Evolutionary conservation across 2,888 invertebrate genomes (phyloP).

Genomic region (Agriopis marginaria): DNA sequence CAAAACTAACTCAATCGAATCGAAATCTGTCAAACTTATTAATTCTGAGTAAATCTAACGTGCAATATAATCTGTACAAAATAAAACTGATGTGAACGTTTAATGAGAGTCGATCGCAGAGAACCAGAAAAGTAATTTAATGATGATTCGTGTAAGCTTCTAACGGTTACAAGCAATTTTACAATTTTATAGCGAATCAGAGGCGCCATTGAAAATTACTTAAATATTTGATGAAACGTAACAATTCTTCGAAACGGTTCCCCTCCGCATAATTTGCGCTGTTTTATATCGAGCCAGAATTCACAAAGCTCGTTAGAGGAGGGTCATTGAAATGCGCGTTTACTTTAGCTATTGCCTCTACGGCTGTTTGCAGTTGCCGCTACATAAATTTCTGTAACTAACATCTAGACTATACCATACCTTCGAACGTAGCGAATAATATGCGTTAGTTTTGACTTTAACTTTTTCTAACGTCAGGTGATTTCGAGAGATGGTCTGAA

Average conservation of each 20-base stretch:
- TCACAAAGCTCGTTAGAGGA: slow-evolving; percentile 37
- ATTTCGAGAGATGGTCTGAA: slow-evolving; percentile 8
- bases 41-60: slow-evolving; percentile 19
- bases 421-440: slow-evolving; percentile 24
- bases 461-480: slow-evolving; percentile 22
- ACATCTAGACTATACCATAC: slow-evolving; percentile 22
- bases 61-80: slow-evolving; percentile 15
- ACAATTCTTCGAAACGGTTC: slow-evolving; percentile 31
- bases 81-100: slow-evolving; percentile 18
- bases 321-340: slow-evolving; percentile 28
- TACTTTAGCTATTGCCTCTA: slow-evolving; percentile 12
- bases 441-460: slow-evolving; percentile 6
- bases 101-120: slow-evolving; percentile 9
- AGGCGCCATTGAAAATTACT: slow-evolving; percentile 27
- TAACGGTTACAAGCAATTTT: slow-evolving; percentile 25
- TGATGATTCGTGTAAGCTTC: slow-evolving; percentile 19
- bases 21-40: slow-evolving; percentile 13
- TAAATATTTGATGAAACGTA: slow-evolving; percentile 33
- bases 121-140: slow-evolving; percentile 9
- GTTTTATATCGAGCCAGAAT: slow-evolving; percentile 36
- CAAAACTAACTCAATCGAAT: slow-evolving; percentile 9
- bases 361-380: slow-evolving; percentile 24
- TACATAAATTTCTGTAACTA: slow-evolving; percentile 33
- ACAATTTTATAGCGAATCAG: slow-evolving; percentile 15
- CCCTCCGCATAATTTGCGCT: slow-evolving; percentile 32